These are phyloP conservation scores for Oscheius sp. DNA, from an alignment of 2,888 invertebrate species.

Conservation along the genomic window DNA sequence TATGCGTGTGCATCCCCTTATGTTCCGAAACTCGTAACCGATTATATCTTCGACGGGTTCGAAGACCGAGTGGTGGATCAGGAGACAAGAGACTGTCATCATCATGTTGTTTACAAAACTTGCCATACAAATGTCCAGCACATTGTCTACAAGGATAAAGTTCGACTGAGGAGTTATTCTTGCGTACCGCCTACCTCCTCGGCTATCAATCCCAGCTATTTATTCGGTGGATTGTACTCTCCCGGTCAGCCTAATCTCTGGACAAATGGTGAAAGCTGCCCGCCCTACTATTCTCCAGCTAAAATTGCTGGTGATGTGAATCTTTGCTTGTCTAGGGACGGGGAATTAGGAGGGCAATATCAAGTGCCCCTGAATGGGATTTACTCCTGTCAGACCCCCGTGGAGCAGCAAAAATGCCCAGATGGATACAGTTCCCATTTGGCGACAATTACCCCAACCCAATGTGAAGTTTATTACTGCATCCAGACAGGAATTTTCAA, in stretches of 20 bases:
- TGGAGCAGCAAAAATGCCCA: not conserved
- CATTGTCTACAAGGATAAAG: not conserved
- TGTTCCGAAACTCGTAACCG: not conserved
- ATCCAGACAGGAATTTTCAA: not conserved
- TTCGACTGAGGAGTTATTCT: not conserved
- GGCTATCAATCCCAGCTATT: not conserved
- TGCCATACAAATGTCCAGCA: not conserved
- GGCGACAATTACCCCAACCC: not conserved
- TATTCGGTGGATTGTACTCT: not conserved
- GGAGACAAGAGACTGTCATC: not conserved
- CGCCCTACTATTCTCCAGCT: not conserved
- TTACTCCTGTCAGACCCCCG: not conserved
- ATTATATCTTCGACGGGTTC: not conserved
- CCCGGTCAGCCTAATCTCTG: not conserved
- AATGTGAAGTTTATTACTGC: constrained; percentile 1
- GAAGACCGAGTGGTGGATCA: not conserved
- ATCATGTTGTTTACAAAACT: not conserved
- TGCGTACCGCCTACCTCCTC: not conserved
- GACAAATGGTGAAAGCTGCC: not conserved
- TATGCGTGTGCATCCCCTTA: not conserved
- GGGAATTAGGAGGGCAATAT: not conserved
- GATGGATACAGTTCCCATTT: not conserved
- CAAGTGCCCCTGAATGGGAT: not conserved
- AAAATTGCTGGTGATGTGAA: not conserved
- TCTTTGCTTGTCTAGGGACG: not conserved